A percentile compares a stretch with the other conserved stretches of the same genome.
Conservation (phyloP, 2,113 vertebrate genomes). For the Scytalopus superciliaris region DNA sequence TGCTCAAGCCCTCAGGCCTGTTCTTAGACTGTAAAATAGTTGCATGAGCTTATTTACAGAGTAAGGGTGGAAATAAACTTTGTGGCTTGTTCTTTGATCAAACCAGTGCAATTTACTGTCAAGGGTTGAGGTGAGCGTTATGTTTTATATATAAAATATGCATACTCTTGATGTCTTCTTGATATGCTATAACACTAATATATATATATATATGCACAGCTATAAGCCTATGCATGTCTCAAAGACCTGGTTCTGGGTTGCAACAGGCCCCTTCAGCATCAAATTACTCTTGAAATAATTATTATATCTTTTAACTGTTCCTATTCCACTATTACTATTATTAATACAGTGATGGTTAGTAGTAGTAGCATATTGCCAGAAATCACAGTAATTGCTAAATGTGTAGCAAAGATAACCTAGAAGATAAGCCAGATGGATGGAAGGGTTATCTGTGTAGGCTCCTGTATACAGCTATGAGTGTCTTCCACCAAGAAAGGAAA, state of each 20-base stretch:
- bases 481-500: neutral
- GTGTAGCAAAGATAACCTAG: neutral
- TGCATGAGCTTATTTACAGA: neutral
- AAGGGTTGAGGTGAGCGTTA: no score
- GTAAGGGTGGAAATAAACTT: neutral
- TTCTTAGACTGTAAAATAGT: neutral
- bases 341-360: fast-evolving
- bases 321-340: neutral
- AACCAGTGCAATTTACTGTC: neutral
- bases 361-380: neutral
- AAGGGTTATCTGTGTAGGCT: neutral
- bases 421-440: neutral
- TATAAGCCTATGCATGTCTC: neutral
- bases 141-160: neutral
- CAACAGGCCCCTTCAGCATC: neutral
- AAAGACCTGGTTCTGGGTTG: neutral
- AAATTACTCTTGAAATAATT: neutral
- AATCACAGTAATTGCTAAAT: neutral
- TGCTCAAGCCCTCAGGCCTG: neutral
- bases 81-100: neutral
- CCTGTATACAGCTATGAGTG: fast-evolving
- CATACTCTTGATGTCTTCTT: neutral
- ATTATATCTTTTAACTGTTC: neutral
- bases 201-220: no score
- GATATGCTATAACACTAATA: neutral